These are phyloP conservation scores for Mastacembelus armatus DNA, from an alignment of 2,797 vertebrate species.

Conservation along the genomic window DNA sequence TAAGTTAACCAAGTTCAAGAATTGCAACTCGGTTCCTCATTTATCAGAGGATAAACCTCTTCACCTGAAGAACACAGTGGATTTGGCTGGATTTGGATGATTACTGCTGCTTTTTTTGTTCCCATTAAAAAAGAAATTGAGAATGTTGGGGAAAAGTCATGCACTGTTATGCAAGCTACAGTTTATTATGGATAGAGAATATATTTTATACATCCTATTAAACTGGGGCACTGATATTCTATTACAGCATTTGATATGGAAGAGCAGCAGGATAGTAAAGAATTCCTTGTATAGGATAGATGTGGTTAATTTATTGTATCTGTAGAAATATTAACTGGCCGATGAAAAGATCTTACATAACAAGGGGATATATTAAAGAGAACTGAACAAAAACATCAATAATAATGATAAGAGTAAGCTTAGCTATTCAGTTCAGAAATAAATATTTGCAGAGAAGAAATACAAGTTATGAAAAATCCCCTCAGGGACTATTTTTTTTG, in stretches of 20 bases:
- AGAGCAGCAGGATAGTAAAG: slow-evolving; percentile 2
- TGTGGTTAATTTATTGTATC: slow-evolving; percentile 18
- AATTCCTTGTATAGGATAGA: slow-evolving; percentile 3
- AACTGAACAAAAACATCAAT: slow-evolving; percentile 29
- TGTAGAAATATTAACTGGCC: slow-evolving; percentile 30
- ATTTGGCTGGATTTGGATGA: slow-evolving; percentile 44
- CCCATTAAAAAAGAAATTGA: slow-evolving; percentile 11
- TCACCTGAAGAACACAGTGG: slow-evolving; percentile 30
- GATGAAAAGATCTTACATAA: slow-evolving; percentile 35
- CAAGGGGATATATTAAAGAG: slow-evolving; percentile 23
- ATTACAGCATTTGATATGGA: slow-evolving; percentile 1
- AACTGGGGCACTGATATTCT: background rate
- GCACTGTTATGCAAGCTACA: slow-evolving; percentile 14
- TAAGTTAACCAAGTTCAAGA: slow-evolving; percentile 63
- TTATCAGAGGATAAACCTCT: slow-evolving; percentile 54
- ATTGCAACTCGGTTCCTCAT: slow-evolving; percentile 35
- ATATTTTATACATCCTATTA: background rate
- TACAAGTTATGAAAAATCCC: slow-evolving; percentile 47
- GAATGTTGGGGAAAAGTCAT: background rate
- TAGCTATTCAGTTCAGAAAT: slow-evolving; percentile 36
- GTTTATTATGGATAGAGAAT: background rate
- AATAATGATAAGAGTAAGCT: slow-evolving; percentile 27
- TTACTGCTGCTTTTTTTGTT: slow-evolving; percentile 20
- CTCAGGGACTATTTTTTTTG: slow-evolving; percentile 50
- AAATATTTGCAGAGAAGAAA: slow-evolving; percentile 49